phyloP scores from a whole-genome alignment of 2,888 invertebrate species.

The Cataglyphis livida region DNA sequence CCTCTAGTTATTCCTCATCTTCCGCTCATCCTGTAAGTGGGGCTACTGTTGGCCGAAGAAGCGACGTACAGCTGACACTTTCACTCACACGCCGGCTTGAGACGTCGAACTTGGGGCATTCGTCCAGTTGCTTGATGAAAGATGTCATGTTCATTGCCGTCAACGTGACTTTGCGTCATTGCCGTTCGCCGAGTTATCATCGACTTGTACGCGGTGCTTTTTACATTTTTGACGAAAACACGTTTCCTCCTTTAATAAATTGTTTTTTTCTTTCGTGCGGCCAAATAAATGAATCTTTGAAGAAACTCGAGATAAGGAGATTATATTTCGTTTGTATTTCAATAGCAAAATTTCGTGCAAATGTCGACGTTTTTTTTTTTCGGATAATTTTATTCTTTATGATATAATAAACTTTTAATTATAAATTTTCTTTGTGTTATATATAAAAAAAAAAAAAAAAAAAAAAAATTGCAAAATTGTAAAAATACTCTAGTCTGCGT shows the following conservation, averaged over 20 bases:
- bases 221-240: slow-evolving; percentile 29
- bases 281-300: neutral
- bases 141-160: slow-evolving; percentile 51
- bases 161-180: slow-evolving; percentile 37
- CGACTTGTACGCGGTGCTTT: slow-evolving; percentile 23
- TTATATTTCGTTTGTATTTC: neutral
- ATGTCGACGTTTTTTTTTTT: neutral
- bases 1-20: slow-evolving; percentile 58
- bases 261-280: neutral
- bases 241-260: neutral
- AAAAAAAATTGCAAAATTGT: neutral
- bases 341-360: neutral
- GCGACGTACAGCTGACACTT: slow-evolving; percentile 65
- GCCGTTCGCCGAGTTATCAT: slow-evolving; percentile 51
- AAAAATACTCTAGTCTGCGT: neutral
- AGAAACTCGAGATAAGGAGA: neutral
- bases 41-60: slow-evolving; percentile 65
- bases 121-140: slow-evolving; percentile 52
- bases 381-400: neutral
- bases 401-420: neutral
- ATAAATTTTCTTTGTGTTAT: neutral
- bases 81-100: slow-evolving; percentile 62
- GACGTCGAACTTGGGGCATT: slow-evolving; percentile 52
- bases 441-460: too few species aligned
- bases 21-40: slow-evolving; percentile 54